These are phyloP conservation scores for Bombylius discolor DNA, from an alignment of 2,888 invertebrate species.

Conservation along the genomic window DNA sequence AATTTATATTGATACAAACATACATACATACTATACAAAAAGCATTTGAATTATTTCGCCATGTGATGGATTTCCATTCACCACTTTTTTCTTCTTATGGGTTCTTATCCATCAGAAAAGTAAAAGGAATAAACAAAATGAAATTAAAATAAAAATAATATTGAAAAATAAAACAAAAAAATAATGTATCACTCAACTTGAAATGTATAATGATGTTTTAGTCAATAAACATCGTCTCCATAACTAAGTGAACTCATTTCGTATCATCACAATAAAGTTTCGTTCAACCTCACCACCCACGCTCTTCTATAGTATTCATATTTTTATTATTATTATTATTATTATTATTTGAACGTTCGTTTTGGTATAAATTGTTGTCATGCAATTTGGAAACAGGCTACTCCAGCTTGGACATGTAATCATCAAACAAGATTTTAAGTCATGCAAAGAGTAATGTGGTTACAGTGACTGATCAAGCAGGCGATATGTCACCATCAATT, in stretches of 20 bases:
- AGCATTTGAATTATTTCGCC: too few relatives aligned
- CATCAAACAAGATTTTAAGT: neutral
- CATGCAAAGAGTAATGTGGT: neutral
- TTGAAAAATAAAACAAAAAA: too few relatives aligned
- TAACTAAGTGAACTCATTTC: neutral
- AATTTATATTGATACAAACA: neutral
- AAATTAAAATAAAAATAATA: too few relatives aligned
- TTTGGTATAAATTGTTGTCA: neutral
- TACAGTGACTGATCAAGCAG: slow-evolving; percentile 1
- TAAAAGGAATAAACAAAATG: too few relatives aligned
- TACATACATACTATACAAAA: neutral
- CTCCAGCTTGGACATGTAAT: neutral
- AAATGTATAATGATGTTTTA: too few relatives aligned
- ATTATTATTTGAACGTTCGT: too few relatives aligned
- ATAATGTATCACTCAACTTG: too few relatives aligned
- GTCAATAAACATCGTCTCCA: neutral
- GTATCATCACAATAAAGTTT: neutral
- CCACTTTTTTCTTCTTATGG: too few relatives aligned
- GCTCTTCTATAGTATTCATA: neutral
- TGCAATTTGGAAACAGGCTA: neutral
- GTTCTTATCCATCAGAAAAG: too few relatives aligned
- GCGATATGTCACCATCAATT: neutral
- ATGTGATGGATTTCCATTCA: too few relatives aligned
- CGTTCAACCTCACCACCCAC: neutral
- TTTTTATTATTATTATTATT: too few relatives aligned